These are phyloP conservation scores for Hydrozoanthus tunicans DNA, from an alignment of 64 coral and sea anemone species.

Conservation along the genomic window DNA sequence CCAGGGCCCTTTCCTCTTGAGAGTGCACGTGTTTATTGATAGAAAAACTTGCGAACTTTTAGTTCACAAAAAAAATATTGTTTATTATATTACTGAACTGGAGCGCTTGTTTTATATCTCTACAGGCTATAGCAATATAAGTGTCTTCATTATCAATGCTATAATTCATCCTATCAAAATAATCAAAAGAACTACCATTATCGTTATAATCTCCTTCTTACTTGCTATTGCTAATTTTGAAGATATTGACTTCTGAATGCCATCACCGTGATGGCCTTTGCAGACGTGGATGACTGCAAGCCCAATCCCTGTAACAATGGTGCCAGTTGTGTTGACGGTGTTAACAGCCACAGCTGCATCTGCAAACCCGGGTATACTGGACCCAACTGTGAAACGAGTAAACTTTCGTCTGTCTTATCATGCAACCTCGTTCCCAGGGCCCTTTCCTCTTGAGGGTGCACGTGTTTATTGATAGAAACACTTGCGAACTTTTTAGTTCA, in stretches of 20 bases:
- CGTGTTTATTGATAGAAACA: background rate
- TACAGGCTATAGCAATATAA: too few relatives aligned
- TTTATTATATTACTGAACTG: too few relatives aligned
- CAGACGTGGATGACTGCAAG: background rate
- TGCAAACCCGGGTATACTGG: background rate
- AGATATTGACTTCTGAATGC: background rate
- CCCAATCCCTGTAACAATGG: constrained; percentile 1
- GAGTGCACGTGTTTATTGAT: background rate
- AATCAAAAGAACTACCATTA: too few relatives aligned
- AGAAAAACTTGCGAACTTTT: background rate
- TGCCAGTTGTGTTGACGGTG: background rate
- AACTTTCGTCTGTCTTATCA: too few relatives aligned
- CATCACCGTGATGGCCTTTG: background rate
- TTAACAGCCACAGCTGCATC: background rate
- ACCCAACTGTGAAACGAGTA: background rate
- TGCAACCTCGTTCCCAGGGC: too few relatives aligned
- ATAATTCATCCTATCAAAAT: too few relatives aligned
- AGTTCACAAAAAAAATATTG: background rate
- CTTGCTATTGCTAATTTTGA: background rate
- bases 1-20: background rate
- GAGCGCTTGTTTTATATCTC: too few relatives aligned
- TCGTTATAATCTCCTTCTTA: too few relatives aligned
- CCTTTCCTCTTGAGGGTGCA: background rate
- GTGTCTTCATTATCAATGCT: too few relatives aligned
- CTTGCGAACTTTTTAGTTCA: too few relatives aligned